Percentiles rank a stretch among this genome's conserved stretches.
These are phyloP conservation scores for Tragelaphus scriptus DNA, from an alignment of 2,113 vertebrate species.

Conservation along the genomic window DNA sequence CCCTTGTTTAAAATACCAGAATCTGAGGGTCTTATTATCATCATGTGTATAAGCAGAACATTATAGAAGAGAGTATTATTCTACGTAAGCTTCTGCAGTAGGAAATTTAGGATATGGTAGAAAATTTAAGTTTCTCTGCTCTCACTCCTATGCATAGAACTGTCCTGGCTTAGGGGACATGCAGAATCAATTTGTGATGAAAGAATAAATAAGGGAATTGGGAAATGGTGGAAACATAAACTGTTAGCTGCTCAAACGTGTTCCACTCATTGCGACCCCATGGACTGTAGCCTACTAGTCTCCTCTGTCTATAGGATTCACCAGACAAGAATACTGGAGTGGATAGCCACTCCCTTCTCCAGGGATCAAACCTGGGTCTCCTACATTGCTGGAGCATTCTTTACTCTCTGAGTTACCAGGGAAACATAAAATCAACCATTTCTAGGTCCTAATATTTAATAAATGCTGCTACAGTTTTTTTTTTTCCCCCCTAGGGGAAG, in stretches of 20 bases:
- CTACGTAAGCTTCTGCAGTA: not conserved
- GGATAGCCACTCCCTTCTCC: not conserved
- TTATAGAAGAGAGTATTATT: not conserved
- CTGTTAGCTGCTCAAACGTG: not conserved
- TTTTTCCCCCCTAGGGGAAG: fast-evolving
- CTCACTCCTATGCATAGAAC: not conserved
- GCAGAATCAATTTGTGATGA: not conserved
- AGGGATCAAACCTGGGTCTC: not conserved
- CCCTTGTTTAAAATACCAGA: not conserved
- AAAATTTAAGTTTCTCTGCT: not conserved
- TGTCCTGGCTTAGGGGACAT: not conserved
- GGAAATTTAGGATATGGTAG: not conserved
- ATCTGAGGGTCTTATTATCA: not conserved
- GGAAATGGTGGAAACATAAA: not conserved
- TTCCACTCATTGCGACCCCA: not conserved
- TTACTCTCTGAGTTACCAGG: not conserved
- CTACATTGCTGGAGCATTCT: not conserved
- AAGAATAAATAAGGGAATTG: not conserved
- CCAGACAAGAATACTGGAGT: not conserved
- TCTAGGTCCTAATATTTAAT: not conserved
- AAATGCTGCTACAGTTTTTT: not conserved
- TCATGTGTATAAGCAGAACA: not conserved
- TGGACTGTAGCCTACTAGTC: not conserved
- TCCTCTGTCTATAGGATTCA: not conserved
- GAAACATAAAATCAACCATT: not conserved